A percentile compares a stretch with the other conserved stretches of the same genome.
phyloP scores from a whole-genome alignment of 2,113 vertebrate genomes.

The Boulengerochromis microlepis region DNA sequence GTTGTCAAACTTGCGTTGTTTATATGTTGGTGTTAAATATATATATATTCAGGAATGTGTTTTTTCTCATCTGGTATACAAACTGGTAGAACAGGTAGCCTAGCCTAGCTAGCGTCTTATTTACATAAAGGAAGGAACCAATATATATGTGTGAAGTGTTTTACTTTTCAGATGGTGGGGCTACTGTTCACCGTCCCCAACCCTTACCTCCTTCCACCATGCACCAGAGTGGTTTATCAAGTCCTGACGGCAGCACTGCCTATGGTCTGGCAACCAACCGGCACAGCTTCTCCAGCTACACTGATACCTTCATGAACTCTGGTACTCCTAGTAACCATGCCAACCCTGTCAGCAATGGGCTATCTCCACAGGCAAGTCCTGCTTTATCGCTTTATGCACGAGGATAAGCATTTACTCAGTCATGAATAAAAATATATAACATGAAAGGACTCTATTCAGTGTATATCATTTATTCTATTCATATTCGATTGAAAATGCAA shows the following conservation, averaged over 20 bases:
- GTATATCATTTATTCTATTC: background rate
- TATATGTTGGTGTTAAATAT: background rate
- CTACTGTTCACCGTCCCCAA: constrained; percentile 90
- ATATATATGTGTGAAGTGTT: background rate
- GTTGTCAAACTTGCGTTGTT: background rate
- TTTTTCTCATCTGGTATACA: background rate
- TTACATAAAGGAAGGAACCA: background rate
- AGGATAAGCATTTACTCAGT: background rate
- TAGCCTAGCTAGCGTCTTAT: background rate
- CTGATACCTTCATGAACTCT: constrained; percentile 91
- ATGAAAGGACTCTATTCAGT: background rate
- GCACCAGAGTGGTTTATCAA: constrained; percentile 85
- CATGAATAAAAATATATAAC: background rate
- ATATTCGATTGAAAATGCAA: background rate
- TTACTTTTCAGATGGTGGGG: constrained; percentile 73
- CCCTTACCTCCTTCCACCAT: constrained; percentile 91
- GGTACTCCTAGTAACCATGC: constrained; percentile 85
- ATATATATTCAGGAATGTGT: background rate
- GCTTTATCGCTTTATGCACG: background rate
- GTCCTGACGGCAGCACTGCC: constrained; percentile 75
- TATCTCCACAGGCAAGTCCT: constrained; percentile 86
- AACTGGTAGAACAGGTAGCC: background rate
- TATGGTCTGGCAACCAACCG: constrained; percentile 82
- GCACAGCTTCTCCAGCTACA: constrained; percentile 92
- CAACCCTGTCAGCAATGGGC: constrained; percentile 90